phyloP scores from a whole-genome alignment of 2,797 vertebrate genomes.

The Pelobates cultripes region DNA sequence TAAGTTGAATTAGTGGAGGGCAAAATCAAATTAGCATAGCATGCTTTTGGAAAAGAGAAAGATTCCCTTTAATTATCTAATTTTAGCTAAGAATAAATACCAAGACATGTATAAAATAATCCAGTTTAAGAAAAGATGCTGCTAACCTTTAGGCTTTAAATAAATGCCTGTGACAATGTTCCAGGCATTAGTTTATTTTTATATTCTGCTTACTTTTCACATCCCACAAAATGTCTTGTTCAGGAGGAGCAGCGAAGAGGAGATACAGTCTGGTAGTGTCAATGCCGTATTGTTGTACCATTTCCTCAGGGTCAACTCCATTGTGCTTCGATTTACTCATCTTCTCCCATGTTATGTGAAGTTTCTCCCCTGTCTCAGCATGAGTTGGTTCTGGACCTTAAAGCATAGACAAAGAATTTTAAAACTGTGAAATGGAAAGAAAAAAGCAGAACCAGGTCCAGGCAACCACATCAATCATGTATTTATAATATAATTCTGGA shows the following conservation, averaged over 20 bases:
- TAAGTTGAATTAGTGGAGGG: too few species aligned
- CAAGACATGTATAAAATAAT: too few species aligned
- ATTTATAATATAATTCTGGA: too few species aligned
- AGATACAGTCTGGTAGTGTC: conserved; percentile 90
- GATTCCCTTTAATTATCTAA: too few species aligned
- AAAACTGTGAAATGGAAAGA: too few species aligned
- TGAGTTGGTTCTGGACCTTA: conserved; percentile 80
- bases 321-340: conserved; percentile 99
- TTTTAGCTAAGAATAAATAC: too few species aligned
- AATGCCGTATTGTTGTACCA: conserved; percentile 85
- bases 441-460: too few species aligned
- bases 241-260: conserved; percentile 90
- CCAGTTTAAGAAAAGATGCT: too few species aligned
- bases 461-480: too few species aligned
- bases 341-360: conserved; percentile 92
- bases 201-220: conserved; percentile 81
- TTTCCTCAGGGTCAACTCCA: conserved; percentile 87
- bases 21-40: too few species aligned
- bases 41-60: too few species aligned
- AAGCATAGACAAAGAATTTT: too few species aligned
- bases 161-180: not conserved
- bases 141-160: not conserved
- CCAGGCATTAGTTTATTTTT: not conserved
- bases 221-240: conserved; percentile 96
- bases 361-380: conserved; percentile 65